Evolutionary conservation across 2,113 vertebrate species (phyloP), one percentile per base, ranked within the genome.

Genomic region (Epinephelus cyanopodus): DNA sequence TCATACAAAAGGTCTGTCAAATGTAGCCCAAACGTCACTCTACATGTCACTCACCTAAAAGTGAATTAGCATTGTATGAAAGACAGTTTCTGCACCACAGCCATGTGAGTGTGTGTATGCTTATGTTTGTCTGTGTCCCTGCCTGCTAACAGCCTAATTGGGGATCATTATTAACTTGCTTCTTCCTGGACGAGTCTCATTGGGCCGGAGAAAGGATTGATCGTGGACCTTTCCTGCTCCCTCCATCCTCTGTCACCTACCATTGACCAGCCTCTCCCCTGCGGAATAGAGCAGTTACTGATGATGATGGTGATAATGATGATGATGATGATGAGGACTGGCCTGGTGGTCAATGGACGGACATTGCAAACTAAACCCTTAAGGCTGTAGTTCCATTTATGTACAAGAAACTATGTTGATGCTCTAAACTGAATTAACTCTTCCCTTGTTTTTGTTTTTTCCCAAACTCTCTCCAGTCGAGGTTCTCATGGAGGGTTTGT

Each of bases 131-230:
- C 7, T 79, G n/a, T 64, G 58, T 65, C 21, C 27, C 14, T 65
- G 48, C 58, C 72, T 86, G 48, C 77, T 83, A 80, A 81, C 71
- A 79, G 73, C 76, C 72, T 93, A 92, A 93, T 87, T 79, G 86
- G 74, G 79, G 86, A 84, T 90, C 89, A 92, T 94, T 93, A 91
- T 87, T 87, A 89, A 86, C 84, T 88, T 80, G 77, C 79, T 89
- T 89, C 77, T 63, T 89, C 85, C 56, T 87, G 68, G 85, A 92
- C 83, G 87, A 88, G 89, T 89, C 93, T 93, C 90, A 37, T 83
- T 69, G 93, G 90, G 71, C 87, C 65, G 6, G 53, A 62, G 68
- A 82, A 76, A 69, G 85, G 87, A 93, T 93, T 93, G 93, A 95
- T 94, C 79, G 79, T 79, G 68, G 77, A 73, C 85, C 62, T 86